These are phyloP conservation scores for Hesperophylax magnus DNA, from an alignment of 1,140 invertebrate genomes.

Conservation along the genomic window DNA sequence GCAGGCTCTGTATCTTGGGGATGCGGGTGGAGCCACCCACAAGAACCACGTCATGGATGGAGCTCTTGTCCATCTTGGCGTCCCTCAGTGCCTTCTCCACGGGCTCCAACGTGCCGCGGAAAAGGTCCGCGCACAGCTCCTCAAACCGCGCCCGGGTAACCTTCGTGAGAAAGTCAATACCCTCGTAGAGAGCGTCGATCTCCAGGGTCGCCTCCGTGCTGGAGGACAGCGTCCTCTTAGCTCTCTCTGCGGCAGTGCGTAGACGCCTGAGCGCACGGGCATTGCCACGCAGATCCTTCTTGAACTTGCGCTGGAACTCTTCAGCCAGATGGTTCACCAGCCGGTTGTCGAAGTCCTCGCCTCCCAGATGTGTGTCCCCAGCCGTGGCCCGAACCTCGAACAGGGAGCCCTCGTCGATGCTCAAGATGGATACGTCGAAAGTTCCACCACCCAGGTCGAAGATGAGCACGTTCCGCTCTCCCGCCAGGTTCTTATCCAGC, in stretches of 20 bases:
- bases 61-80: too few species aligned
- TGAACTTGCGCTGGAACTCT: constrained; percentile 59
- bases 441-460: too few species aligned
- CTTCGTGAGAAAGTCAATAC: constrained; percentile 75
- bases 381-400: too few species aligned
- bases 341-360: too few species aligned
- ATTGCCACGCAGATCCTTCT: constrained; percentile 67
- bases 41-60: too few species aligned
- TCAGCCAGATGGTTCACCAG: constrained; percentile 49
- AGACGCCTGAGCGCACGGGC: constrained; percentile 57
- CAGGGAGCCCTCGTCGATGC: too few species aligned
- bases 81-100: too few species aligned
- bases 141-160: constrained; percentile 76
- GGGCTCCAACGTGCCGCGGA: too few species aligned
- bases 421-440: too few species aligned
- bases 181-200: constrained; percentile 70
- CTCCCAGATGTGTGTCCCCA: too few species aligned
- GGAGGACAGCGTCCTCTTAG: constrained; percentile 70
- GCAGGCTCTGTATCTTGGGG: constrained; percentile 58
- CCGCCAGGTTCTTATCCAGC: constrained; percentile 82
- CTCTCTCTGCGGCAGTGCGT: constrained; percentile 73
- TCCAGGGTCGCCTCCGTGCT: constrained; percentile 70
- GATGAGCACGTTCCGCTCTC: constrained; percentile 74
- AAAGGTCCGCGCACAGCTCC: constrained; percentile 64
- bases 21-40: constrained; percentile 50